phyloP scores from a whole-genome alignment of 2,113 vertebrate species.

The Dasyornis broadbenti region DNA sequence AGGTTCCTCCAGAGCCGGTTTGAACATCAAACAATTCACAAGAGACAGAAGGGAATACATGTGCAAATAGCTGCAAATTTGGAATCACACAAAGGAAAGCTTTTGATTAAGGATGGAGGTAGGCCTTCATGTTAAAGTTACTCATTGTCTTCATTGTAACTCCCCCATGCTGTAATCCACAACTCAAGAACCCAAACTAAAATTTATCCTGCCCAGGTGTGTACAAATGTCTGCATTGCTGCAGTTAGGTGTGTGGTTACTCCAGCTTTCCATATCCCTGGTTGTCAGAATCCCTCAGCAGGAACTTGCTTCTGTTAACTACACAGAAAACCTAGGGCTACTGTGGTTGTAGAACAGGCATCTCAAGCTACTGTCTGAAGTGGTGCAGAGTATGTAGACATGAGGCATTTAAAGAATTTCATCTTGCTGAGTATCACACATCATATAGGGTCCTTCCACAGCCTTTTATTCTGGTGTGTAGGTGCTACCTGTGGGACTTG shows the following conservation, averaged over 20 bases:
- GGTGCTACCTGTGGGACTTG: not conserved
- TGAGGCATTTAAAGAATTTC: not conserved
- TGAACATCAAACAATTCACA: slow-evolving; percentile 7
- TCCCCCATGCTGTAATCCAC: not conserved
- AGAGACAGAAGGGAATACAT: not conserved
- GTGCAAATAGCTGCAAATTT: not conserved
- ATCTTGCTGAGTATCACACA: not conserved
- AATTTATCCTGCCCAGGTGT: not conserved
- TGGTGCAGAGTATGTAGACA: not conserved
- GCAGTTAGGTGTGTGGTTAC: not conserved
- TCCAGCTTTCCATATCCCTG: not conserved
- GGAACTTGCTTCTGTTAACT: not conserved
- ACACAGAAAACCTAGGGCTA: not conserved
- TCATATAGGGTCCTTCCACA: not conserved
- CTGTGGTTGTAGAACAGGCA: not conserved
- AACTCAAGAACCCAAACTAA: not conserved
- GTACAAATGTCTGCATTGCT: not conserved
- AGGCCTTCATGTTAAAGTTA: not conserved
- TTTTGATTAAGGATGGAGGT: not conserved
- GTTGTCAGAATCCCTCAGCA: not conserved
- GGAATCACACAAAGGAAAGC: not conserved
- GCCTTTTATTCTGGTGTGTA: not conserved
- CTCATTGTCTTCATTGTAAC: not conserved
- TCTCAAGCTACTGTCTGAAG: not conserved
- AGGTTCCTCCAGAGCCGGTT: not conserved